phyloP scores from a whole-genome alignment of 2,888 invertebrate genomes.

The Trichogramma evanescens region DNA sequence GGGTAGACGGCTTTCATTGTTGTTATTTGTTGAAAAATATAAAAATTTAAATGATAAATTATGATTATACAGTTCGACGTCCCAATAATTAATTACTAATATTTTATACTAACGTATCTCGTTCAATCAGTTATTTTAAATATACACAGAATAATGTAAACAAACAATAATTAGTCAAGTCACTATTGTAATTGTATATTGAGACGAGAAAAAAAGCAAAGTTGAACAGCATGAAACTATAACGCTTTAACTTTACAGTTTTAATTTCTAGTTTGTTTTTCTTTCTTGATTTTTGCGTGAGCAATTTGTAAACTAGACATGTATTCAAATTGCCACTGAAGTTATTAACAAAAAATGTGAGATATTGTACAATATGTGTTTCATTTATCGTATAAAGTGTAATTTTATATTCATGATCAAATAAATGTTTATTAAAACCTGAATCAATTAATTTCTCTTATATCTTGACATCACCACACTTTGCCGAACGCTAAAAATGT shows the following conservation, averaged over 20 bases:
- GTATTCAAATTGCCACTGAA: constrained; percentile 4
- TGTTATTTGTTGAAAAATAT: constrained; percentile 10
- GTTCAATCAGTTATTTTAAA: too few relatives aligned
- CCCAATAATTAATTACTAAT: too few relatives aligned
- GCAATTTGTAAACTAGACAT: constrained; percentile 6
- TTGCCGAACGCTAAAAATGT: too few relatives aligned
- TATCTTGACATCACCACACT: too few relatives aligned
- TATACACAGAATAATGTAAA: neutral
- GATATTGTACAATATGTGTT: constrained; percentile 44
- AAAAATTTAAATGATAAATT: neutral
- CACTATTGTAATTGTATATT: constrained; percentile 14
- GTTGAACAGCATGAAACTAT: constrained; percentile 5
- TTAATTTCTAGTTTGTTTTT: neutral
- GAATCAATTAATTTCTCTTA: neutral
- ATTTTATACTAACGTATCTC: too few relatives aligned
- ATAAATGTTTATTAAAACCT: constrained; percentile 36
- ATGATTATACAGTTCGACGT: too few relatives aligned
- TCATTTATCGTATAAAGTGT: constrained; percentile 38
- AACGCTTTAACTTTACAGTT: constrained; percentile 9
- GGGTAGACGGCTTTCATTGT: constrained; percentile 13
- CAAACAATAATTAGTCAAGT: constrained; percentile 15
- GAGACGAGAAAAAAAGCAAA: constrained; percentile 9
- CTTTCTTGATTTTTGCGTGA: constrained; percentile 1
- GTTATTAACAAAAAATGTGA: constrained; percentile 32
- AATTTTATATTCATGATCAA: constrained; percentile 43